Base-by-base conservation (phyloP, 2,113 vertebrate species). In the Emydura subglobosa region DNA sequence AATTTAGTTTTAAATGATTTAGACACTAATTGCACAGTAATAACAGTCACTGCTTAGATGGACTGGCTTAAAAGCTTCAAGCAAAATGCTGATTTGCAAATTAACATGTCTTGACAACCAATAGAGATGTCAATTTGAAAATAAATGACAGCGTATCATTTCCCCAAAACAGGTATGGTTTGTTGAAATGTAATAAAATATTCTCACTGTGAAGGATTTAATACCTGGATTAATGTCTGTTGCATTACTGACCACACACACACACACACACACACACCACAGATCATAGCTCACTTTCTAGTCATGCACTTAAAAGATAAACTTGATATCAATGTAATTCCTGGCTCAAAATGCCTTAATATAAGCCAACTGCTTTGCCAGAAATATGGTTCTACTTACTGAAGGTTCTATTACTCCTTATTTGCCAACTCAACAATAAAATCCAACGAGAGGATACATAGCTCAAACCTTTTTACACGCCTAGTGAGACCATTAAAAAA, bases 221-320 rank as follows among this genome's bases (percentile, higher is more conserved):
- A 76, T 76, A 76, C 12, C 12, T 76, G 72, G 72, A 76, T 27
- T 76, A 42, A 76, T 44, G 39, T 44, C 39, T 76, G 87, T 88
- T 93, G 89, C 94, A 74, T 74, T 90, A 79, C 93, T 97, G 96
- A 95, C 96, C 96, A 94, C 5, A 65, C 61, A 68, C 65, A 14
- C 31, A 61, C 13, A 61, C 17, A 53, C 51, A 53, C 14, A 16
- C 53, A 54, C 59, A 25, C 13, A 34, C 31, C 96, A 96, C 94
- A 92, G 95, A 96, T 95, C 85, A 96, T 87, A 95, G 44, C 50
- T 96, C 83, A 92, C 90, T 97, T 95, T 91, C 92, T 85, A 96
- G 74, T 89, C 95, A 74, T 86, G 93, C 89, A 83, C 81, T 51
- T 93, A 93, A 87, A 86, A 94, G 81, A 93, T 91, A 51, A 91